Conservation (phyloP, 2,888 invertebrate species). For the Euzophera pinguis region DNA sequence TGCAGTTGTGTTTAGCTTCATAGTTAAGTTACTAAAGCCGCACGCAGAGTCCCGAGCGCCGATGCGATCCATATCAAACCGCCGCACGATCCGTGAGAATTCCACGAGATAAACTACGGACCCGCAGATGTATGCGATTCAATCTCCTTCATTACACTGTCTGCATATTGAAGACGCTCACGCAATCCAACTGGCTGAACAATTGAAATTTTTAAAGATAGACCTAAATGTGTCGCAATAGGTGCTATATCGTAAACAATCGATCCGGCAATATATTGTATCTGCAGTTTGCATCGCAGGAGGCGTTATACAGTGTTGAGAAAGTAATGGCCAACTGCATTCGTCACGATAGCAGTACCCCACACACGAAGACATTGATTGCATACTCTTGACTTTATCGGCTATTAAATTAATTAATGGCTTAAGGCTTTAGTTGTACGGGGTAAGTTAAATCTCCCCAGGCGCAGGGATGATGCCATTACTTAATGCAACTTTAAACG, state of each 20-base stretch:
- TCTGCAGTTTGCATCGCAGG: slow-evolving; percentile 53
- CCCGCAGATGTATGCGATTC: slow-evolving; percentile 50
- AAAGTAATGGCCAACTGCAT: slow-evolving; percentile 60
- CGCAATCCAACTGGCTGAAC: slow-evolving; percentile 33
- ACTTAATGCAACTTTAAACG: neutral
- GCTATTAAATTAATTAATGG: slow-evolving; percentile 21
- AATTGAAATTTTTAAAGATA: slow-evolving; percentile 37
- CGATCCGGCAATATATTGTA: slow-evolving; percentile 44
- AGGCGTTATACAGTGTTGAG: slow-evolving; percentile 55
- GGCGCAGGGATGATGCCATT: slow-evolving; percentile 3
- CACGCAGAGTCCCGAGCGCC: slow-evolving; percentile 16
- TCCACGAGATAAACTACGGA: slow-evolving; percentile 50
- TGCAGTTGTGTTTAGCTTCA: slow-evolving; percentile 27
- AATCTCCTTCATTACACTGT: slow-evolving; percentile 62
- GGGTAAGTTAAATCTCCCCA: slow-evolving; percentile 1
- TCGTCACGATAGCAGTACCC: slow-evolving; percentile 52
- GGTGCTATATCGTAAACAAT: slow-evolving; percentile 33
- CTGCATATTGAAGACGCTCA: slow-evolving; percentile 38
- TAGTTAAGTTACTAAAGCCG: slow-evolving; percentile 23
- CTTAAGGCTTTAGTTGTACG: slow-evolving; percentile 7
- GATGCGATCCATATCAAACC: slow-evolving; percentile 46
- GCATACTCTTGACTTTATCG: slow-evolving; percentile 29
- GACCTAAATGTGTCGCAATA: slow-evolving; percentile 31
- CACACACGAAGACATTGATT: slow-evolving; percentile 60
- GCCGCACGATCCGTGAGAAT: slow-evolving; percentile 59